Conservation (phyloP, 2,113 vertebrate species). For the Syrmaticus mikado region DNA sequence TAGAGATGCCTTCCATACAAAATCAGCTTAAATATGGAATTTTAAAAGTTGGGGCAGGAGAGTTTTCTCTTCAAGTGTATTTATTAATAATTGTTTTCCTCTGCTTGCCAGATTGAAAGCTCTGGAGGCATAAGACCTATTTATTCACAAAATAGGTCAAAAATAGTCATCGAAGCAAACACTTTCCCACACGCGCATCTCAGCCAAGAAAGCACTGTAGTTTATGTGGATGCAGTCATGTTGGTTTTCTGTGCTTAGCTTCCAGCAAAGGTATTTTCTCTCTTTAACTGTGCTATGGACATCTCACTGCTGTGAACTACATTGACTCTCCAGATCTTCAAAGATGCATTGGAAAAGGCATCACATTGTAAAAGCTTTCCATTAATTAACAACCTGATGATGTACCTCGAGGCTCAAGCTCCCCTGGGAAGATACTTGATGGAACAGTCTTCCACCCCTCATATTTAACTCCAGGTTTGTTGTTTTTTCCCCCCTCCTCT, state of each 20-base stretch:
- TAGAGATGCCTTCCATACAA: background rate
- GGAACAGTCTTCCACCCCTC: background rate
- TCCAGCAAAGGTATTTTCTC: background rate
- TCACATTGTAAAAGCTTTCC: background rate
- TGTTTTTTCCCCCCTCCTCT: background rate
- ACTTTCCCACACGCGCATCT: background rate
- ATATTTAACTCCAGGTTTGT: background rate
- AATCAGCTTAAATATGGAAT: background rate
- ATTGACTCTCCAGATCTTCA: background rate
- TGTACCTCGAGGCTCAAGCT: background rate
- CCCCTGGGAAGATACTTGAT: background rate
- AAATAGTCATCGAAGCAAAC: conserved; percentile 52
- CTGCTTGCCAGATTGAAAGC: conserved; percentile 34
- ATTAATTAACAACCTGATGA: background rate
- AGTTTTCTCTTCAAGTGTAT: background rate
- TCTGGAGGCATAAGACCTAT: conserved; percentile 33
- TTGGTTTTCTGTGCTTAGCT: background rate
- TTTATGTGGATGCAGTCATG: background rate
- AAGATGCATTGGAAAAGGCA: background rate
- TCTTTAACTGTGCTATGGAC: background rate
- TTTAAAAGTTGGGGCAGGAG: background rate
- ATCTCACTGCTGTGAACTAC: background rate
- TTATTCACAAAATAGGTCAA: conserved; percentile 58
- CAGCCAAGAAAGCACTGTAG: conserved; percentile 8
- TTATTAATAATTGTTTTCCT: conserved; percentile 28